Evolutionary conservation across 2,797 vertebrate species (phyloP).

Genomic region (Melanogrammus aeglefinus): DNA sequence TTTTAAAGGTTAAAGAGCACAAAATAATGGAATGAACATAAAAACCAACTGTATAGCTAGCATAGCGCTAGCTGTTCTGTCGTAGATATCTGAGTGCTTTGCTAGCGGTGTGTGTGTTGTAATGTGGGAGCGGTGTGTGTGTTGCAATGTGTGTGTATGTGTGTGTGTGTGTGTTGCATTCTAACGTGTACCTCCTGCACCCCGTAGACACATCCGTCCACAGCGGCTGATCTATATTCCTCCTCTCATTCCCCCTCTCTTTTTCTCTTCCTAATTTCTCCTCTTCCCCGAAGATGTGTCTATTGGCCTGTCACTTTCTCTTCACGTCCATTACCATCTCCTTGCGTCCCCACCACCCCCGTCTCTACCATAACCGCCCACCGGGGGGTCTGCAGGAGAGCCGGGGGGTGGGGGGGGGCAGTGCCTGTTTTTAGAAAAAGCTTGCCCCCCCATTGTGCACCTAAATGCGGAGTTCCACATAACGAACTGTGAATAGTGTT

Average conservation of each 20-base stretch:
- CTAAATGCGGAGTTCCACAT: too few relatives aligned
- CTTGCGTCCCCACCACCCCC: neutral
- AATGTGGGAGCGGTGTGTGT: neutral
- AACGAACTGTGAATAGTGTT: too few relatives aligned
- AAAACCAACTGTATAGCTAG: too few relatives aligned
- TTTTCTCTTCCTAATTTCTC: conserved; percentile 43
- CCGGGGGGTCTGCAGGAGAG: too few relatives aligned
- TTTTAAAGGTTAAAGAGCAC: too few relatives aligned
- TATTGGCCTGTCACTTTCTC: conserved; percentile 66
- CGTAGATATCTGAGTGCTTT: neutral
- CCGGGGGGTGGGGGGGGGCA: too few relatives aligned
- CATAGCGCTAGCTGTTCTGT: too few relatives aligned
- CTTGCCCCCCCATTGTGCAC: too few relatives aligned
- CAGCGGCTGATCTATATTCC: conserved; percentile 12
- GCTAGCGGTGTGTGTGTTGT: neutral
- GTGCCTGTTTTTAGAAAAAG: too few relatives aligned
- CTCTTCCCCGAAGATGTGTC: conserved; percentile 46
- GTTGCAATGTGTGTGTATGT: neutral
- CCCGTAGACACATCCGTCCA: conserved; percentile 26
- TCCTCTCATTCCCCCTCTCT: conserved; percentile 49
- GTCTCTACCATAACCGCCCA: too few relatives aligned
- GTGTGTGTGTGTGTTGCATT: neutral
- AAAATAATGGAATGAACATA: too few relatives aligned
- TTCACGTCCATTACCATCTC: conserved; percentile 59
- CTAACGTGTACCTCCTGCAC: too few relatives aligned